These are phyloP conservation scores for Thereuonema tuberculata DNA, from an alignment of 1,140 invertebrate species.

Conservation along the genomic window DNA sequence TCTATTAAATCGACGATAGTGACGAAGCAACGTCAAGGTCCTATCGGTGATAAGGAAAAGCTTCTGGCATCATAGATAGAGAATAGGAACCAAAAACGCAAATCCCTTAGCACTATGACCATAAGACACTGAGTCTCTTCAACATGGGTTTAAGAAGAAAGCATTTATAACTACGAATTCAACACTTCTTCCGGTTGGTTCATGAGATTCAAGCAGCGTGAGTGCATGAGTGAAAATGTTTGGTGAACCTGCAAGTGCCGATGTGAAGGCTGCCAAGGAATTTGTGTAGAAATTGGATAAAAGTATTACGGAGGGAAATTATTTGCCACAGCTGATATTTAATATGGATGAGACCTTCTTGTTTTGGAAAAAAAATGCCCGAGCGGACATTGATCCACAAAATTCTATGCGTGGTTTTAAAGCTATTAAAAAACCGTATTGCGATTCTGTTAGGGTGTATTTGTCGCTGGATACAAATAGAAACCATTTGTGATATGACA, in stretches of 20 bases:
- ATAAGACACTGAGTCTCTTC: neutral
- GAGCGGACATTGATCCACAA: neutral
- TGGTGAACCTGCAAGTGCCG: neutral
- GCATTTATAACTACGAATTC: neutral
- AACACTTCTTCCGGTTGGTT: neutral
- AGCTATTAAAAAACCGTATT: no score
- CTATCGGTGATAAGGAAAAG: neutral
- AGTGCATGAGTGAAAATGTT: neutral
- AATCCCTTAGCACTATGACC: neutral
- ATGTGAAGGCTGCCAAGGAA: neutral
- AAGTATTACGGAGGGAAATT: neutral
- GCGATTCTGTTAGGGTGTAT: no score
- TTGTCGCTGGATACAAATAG: neutral
- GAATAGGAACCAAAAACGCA: neutral
- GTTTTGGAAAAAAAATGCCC: neutral
- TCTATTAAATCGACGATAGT: neutral
- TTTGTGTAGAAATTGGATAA: neutral
- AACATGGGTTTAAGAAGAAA: neutral
- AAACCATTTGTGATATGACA: neutral
- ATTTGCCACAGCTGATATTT: neutral
- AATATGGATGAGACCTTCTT: neutral
- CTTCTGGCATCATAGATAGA: neutral
- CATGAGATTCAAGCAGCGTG: neutral
- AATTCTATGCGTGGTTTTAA: neutral
- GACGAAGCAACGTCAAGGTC: neutral